phyloP scores from a whole-genome alignment of 2,888 invertebrate species.

The Drosophila tripunctata region DNA sequence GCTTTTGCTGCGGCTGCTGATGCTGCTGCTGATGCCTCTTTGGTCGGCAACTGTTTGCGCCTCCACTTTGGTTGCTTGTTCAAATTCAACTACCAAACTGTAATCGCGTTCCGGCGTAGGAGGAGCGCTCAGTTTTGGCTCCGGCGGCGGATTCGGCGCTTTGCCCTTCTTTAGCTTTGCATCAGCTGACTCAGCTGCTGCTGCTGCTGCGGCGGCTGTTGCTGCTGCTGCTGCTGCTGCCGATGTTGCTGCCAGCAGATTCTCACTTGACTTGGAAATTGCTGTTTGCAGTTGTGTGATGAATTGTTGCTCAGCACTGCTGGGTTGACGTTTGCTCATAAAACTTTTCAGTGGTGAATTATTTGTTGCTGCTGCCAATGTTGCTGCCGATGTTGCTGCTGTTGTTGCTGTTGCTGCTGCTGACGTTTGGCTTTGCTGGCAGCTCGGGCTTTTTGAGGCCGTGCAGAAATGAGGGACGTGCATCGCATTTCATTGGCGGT shows the following conservation, averaged over 20 bases:
- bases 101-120: conserved; percentile 83
- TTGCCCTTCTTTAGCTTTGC: conserved; percentile 88
- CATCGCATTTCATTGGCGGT: conserved; percentile 82
- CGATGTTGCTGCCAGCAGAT: conserved; percentile 62
- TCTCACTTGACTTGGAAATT: conserved; percentile 81
- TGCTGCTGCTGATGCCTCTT: conserved; percentile 21
- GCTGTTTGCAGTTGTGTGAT: conserved; percentile 86
- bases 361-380: conserved; percentile 34
- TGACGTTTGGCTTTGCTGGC: conserved; percentile 88
- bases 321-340: conserved; percentile 85
- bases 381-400: conserved; percentile 11
- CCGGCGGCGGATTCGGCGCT: conserved; percentile 89
- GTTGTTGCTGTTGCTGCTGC: conserved; percentile 23
- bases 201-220: conserved; percentile 24
- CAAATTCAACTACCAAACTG: conserved; percentile 77
- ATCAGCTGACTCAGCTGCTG: conserved; percentile 63
- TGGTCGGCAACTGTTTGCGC: conserved; percentile 14
- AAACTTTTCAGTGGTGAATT: conserved; percentile 85
- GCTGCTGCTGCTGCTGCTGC: conserved; percentile 34
- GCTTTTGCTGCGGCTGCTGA: conserved; percentile 17
- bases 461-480: conserved; percentile 90
- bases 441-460: conserved; percentile 88
- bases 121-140: conserved; percentile 77
- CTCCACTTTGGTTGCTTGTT: conserved; percentile 54
- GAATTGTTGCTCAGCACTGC: conserved; percentile 85